Evolutionary conservation across 2,113 vertebrate genomes (phyloP).

Genomic region (Antennarius striatus): DNA sequence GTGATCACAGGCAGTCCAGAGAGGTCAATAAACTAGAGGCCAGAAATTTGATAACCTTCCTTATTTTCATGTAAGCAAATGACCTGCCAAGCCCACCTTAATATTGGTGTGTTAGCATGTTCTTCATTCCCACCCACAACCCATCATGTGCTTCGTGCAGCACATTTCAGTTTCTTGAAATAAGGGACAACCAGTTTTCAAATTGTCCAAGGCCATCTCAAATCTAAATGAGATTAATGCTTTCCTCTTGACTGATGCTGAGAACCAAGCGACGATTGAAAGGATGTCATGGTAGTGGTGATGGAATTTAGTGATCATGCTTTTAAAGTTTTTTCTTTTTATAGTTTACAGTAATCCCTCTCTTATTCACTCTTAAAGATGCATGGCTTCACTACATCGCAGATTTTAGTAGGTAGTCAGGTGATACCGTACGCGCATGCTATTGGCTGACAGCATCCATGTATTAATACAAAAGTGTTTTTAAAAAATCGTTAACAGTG

Average conservation of each 20-base stretch:
- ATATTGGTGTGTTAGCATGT: neutral
- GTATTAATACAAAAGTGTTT: too few species aligned
- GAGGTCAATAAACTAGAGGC: slow-evolving; percentile 26
- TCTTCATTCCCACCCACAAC: neutral
- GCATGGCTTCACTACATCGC: too few species aligned
- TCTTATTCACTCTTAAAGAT: too few species aligned
- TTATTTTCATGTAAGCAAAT: neutral
- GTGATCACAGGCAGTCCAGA: neutral
- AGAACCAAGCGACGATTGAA: slow-evolving; percentile 34
- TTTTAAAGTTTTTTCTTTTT: too few species aligned
- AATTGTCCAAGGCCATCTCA: slow-evolving; percentile 26
- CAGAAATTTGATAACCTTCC: neutral
- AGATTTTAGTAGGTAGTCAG: too few species aligned
- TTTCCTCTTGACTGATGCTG: slow-evolving; percentile 15
- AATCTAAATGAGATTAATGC: slow-evolving; percentile 44
- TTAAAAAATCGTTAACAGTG: too few species aligned
- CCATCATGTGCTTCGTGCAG: neutral
- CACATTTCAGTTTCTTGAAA: slow-evolving; percentile 31
- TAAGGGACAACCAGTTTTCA: slow-evolving; percentile 40
- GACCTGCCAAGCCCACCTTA: neutral
- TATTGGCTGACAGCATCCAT: too few species aligned
- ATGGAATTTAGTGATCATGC: neutral
- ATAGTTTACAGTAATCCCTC: too few species aligned
- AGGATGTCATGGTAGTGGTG: neutral
- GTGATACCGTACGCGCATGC: too few species aligned